Evolutionary conservation across 2,888 invertebrate species (phyloP).

Genomic region (Eledona agricola): DNA sequence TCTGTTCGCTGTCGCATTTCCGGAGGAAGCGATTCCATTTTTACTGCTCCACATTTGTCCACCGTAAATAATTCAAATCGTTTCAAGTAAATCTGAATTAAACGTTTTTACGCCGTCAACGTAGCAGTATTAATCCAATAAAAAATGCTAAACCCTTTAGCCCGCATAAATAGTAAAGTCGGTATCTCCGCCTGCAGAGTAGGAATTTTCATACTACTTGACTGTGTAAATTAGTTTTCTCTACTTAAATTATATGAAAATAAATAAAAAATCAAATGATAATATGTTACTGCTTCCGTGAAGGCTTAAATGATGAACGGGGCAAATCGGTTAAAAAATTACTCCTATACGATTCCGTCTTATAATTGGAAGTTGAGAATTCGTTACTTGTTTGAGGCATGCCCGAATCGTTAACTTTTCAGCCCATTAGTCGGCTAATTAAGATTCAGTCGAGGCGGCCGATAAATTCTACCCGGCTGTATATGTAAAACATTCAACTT

Average conservation of each 20-base stretch:
- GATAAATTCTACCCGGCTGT: conserved; percentile 20
- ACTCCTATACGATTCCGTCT: no score
- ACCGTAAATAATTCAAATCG: conserved; percentile 6
- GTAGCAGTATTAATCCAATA: not conserved
- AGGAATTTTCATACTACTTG: no score
- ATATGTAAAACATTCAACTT: conserved; percentile 10
- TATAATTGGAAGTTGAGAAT: conserved; percentile 1
- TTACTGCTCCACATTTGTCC: not conserved
- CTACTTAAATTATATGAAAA: no score
- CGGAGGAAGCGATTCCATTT: not conserved
- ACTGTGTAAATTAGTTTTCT: no score
- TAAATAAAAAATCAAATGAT: no score
- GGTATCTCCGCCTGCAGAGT: no score
- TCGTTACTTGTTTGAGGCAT: conserved; percentile 8
- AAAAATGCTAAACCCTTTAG: no score
- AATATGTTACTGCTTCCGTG: no score
- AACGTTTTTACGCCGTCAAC: conserved; percentile 1
- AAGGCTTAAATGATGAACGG: no score
- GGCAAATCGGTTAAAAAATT: no score
- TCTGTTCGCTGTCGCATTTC: not conserved
- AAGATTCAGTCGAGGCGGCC: conserved; percentile 15
- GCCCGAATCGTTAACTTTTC: conserved; percentile 19
- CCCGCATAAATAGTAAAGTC: no score
- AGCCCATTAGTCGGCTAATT: conserved; percentile 18
- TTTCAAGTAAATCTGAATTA: not conserved